Base-by-base conservation (phyloP, 30 jellyfish, hydroid and myxozoan genomes). In the Mastigias papua region DNA sequence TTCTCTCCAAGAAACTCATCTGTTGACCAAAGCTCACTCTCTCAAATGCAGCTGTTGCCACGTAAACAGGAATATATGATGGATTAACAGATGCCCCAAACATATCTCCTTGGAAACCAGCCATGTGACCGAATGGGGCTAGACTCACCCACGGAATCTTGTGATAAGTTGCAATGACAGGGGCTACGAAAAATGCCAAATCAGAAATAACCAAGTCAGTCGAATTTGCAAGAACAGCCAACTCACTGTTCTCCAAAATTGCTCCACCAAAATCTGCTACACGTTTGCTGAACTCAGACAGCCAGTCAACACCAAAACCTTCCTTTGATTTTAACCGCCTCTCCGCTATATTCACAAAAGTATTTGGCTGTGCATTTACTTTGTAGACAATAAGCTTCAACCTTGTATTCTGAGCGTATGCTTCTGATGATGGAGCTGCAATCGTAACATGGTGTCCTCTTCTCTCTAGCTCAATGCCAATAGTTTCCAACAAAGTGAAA, bases 1-100 rank as follows among this genome's bases (percentile, higher is more conserved):
- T 62, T 73, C 95, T 57, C 34, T 86, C 84, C 49, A 61, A 7
- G n/a, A 86, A 86, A 28, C 34, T 34, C 95, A 86, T 86, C 2
- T 28, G 21, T 28, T 86, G 75, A 11, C 65, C 23, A 37, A 33
- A 29, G 21, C 75, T 83, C 13, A 63, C 54, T 68, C 16, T 35
- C 67, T 75, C 81, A 6, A 65, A 69, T 26, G 19, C 35, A 4
- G 88, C 61, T 4, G 65, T 51, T 28, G 64, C 19, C 23, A 65
- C 75, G 63, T 13, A 54, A 15, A 65, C 26, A 22, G 90, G 95
- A 6, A 48, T 72, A 32, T 48, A 86, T 21, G 78, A 48, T 1
- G 95, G 90, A 66, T 86, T 51, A 7, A 29, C 79, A 20, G 72
- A 34, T 20, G 28, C 71, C 21, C 84, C 89, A 19, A 48, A 34